Base-by-base conservation (phyloP, 2,797 vertebrate genomes). In the Mormyrops attenuatus region DNA sequence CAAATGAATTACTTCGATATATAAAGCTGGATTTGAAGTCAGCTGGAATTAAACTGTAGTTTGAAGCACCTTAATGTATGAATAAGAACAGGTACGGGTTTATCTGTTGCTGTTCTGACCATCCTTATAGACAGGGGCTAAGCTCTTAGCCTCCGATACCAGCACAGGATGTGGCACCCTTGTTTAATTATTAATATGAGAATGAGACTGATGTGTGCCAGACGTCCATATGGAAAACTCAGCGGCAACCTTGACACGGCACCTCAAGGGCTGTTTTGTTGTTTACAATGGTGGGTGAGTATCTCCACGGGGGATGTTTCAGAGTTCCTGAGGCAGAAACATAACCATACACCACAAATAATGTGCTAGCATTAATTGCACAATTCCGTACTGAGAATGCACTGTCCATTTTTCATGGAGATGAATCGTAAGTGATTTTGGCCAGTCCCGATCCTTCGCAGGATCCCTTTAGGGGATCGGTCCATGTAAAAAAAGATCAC, bases 151-250 rank as follows among this genome's bases (percentile, higher is more conserved):
- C 52, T 60, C 1, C 1, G 9, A 53, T 26, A 9, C 7, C 34
- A 73, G 69, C 80, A 0, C 41, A 30, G 17, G 26, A 22, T 52
- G 82, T 41, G 44, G 57, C 13, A 44, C 47, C 11, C 57, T 22
- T 53, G 82, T 86, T 89, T 86, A 85, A 66, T 69, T 84, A 86
- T 52, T 89, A 84, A 89, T 86, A 86, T 53, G 30, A 89, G 38
- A 22, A 38, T 60, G 26, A 11, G 57, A 34, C 26, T 69, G 57
- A 86, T 26, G 53, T 60, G 57, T 22, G 84, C 80, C 82, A 69
- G 82, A 26, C 88, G n/a, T 66, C 55, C 53, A 63, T n/a, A 63
- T 53, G 69, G 69, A 41, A 80, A 80, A 11, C 88, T 88, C 87
- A 66, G 66, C 49, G 15, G 44, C 22, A 30, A 13, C 22, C 88